Conservation (phyloP, 2,797 vertebrate genomes). For the Melopsittacus undulatus region DNA sequence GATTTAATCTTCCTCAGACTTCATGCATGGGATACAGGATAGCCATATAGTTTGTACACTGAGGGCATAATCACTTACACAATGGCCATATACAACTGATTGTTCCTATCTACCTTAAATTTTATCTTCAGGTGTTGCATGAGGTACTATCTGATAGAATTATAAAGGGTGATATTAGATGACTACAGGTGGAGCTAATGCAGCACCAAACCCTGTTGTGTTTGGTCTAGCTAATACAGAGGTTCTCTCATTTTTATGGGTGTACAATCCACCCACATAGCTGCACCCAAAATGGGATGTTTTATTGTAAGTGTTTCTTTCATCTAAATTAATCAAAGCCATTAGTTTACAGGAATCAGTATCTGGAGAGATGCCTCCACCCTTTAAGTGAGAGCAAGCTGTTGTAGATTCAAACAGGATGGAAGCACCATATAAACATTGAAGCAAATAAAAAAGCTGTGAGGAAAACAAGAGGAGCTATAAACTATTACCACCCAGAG, state of each 20-base stretch:
- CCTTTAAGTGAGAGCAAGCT: not conserved
- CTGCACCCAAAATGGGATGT: constrained; percentile 28
- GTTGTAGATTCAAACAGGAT: not conserved
- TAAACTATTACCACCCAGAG: constrained; percentile 44
- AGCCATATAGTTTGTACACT: not conserved
- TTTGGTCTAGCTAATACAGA: not conserved
- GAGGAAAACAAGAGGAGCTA: constrained; percentile 47
- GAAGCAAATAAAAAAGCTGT: constrained; percentile 29
- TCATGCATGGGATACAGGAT: not conserved
- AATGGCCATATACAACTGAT: not conserved
- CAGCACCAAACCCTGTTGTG: not conserved
- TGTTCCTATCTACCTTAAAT: not conserved
- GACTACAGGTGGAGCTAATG: constrained; percentile 38
- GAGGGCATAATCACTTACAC: not conserved
- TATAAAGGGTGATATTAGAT: not conserved
- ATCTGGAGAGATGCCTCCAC: not conserved
- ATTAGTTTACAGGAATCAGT: constrained; percentile 47
- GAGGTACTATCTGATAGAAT: not conserved
- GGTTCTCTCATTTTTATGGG: not conserved
- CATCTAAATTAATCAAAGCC: constrained; percentile 63
- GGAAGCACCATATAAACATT: not conserved
- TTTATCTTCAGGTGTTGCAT: not conserved
- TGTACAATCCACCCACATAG: constrained; percentile 41
- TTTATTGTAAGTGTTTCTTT: constrained; percentile 39
- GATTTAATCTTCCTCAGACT: not conserved